These are phyloP conservation scores for Cherax quadricarinatus DNA, from an alignment of 1,140 invertebrate species.

Conservation along the genomic window DNA sequence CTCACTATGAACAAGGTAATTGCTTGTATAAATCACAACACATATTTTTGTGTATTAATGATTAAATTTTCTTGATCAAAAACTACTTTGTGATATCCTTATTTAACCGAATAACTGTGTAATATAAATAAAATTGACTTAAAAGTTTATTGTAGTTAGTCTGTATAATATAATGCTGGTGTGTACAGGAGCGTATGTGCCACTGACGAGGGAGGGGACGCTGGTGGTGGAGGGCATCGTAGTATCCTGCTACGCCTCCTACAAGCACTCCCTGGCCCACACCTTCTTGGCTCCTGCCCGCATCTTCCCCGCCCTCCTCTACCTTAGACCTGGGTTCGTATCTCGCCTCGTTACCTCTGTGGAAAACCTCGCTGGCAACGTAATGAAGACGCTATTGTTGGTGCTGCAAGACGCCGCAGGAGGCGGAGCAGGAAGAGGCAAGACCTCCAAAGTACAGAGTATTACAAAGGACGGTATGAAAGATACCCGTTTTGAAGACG, in stretches of 20 bases:
- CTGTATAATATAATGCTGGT: too few relatives aligned
- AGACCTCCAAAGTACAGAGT: too few relatives aligned
- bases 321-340: constrained; percentile 37
- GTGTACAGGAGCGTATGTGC: constrained; percentile 76
- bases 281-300: constrained; percentile 75
- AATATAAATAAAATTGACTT: too few relatives aligned
- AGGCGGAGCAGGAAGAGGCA: not conserved
- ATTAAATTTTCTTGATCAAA: too few relatives aligned
- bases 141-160: too few relatives aligned
- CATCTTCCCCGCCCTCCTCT: constrained; percentile 63
- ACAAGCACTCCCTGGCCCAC: constrained; percentile 76
- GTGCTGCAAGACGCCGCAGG: not conserved
- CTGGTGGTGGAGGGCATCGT: constrained; percentile 76
- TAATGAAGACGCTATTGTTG: not conserved
- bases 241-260: constrained; percentile 77
- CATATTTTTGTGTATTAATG: too few relatives aligned
- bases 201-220: constrained; percentile 76
- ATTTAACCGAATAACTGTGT: too few relatives aligned
- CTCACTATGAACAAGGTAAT: too few relatives aligned
- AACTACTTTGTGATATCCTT: too few relatives aligned
- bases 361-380: not conserved
- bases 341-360: not conserved
- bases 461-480: not conserved
- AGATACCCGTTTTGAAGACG: not conserved
- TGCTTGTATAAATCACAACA: too few relatives aligned